phyloP scores from a whole-genome alignment of 1,140 invertebrate genomes.

The Conus ventricosus region DNA sequence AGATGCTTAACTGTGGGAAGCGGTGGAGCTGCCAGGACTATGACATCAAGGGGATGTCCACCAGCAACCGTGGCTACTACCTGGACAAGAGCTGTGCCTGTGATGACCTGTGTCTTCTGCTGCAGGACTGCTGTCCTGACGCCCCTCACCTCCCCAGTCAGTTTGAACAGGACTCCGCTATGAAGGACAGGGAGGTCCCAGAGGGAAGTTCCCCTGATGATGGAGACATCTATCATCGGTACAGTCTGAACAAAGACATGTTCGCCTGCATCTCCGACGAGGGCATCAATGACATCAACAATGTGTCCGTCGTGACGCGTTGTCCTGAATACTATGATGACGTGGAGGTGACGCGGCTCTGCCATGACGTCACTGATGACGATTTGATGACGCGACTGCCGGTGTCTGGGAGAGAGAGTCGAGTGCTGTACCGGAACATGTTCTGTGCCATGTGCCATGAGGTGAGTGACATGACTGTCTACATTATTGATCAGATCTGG shows the following conservation, averaged over 20 bases:
- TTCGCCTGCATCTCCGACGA: conserved; percentile 22
- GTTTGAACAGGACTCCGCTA: not conserved
- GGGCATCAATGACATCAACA: not conserved
- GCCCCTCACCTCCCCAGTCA: not conserved
- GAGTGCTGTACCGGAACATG: conserved; percentile 34
- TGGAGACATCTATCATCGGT: not conserved
- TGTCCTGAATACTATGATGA: conserved; percentile 21
- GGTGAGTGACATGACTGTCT: no score
- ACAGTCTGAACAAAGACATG: conserved; percentile 6
- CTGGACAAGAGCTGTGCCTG: conserved; percentile 22
- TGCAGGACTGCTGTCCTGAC: conserved; percentile 34
- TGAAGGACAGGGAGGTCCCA: not conserved
- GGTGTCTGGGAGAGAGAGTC: conserved; percentile 44
- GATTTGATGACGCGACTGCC: conserved; percentile 43
- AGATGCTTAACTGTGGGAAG: not conserved
- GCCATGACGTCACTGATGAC: not conserved
- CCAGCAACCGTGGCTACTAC: not conserved
- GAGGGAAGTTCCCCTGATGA: no score
- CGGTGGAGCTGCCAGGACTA: conserved; percentile 26
- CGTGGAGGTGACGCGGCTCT: conserved; percentile 19
- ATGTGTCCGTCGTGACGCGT: conserved; percentile 18
- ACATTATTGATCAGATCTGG: no score
- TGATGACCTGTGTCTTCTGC: conserved; percentile 24
- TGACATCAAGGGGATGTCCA: not conserved
- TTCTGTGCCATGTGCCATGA: conserved; percentile 28